Percentiles rank a stretch among this genome's conserved stretches.
Conservation (phyloP, 2,888 invertebrate species). For the Andrena hattorfiana region DNA sequence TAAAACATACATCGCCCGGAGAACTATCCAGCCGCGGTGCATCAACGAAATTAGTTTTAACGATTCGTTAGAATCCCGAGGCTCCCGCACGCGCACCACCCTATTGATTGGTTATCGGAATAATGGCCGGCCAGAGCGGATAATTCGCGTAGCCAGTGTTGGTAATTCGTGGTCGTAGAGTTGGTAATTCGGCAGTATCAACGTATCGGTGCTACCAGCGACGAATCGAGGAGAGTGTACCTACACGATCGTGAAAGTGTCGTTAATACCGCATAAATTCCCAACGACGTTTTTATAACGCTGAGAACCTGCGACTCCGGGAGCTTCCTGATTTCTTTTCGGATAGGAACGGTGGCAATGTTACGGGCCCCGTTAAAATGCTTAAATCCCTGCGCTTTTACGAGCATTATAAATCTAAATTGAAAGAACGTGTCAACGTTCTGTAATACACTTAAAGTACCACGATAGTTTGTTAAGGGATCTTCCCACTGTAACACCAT, state of each 20-base stretch:
- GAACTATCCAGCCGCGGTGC: slow-evolving; percentile 15
- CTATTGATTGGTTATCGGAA: slow-evolving; percentile 69
- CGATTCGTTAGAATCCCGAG: slow-evolving; percentile 57
- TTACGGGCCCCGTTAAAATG: slow-evolving; percentile 1
- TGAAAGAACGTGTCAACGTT: background rate
- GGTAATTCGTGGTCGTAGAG: slow-evolving; percentile 49
- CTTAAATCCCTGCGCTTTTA: background rate
- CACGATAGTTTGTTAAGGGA: too few species aligned
- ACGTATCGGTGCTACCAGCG: slow-evolving; percentile 32
- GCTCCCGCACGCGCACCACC: slow-evolving; percentile 11
- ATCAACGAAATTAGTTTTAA: slow-evolving; percentile 68
- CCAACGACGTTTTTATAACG: slow-evolving; percentile 37
- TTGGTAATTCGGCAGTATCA: slow-evolving; percentile 57
- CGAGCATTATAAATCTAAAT: slow-evolving; percentile 9
- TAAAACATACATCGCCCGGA: slow-evolving; percentile 22
- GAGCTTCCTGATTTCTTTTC: slow-evolving; percentile 8
- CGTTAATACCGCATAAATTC: slow-evolving; percentile 55
- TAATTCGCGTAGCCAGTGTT: slow-evolving; percentile 48
- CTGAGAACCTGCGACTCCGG: slow-evolving; percentile 21
- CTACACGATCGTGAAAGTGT: slow-evolving; percentile 40
- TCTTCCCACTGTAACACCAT: too few species aligned
- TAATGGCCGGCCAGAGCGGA: slow-evolving; percentile 58
- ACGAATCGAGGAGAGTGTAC: slow-evolving; percentile 7
- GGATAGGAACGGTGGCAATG: background rate
- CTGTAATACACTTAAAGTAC: too few species aligned